Percentiles rank a stretch among this genome's conserved stretches.
Evolutionary conservation across 2,797 vertebrate genomes (phyloP).

Genomic region (Enteromius afrohamiltoni): DNA sequence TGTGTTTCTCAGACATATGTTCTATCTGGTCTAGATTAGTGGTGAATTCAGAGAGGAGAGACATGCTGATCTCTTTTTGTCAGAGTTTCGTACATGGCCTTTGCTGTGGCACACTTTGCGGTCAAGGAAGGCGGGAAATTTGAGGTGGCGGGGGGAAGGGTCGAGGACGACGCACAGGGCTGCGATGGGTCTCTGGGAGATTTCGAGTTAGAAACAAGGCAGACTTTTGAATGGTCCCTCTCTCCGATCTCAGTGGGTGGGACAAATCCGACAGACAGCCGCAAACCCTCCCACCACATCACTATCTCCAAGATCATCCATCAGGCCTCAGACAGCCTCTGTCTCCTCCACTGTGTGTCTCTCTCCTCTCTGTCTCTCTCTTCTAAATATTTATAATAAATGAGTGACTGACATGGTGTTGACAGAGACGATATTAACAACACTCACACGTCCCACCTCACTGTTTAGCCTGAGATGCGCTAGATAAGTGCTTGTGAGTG

Average conservation of each 20-base stretch:
- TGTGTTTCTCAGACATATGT: not conserved
- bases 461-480: constrained; percentile 47
- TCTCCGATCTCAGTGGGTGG: constrained; percentile 41
- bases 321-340: constrained; percentile 15
- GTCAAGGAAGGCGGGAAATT: constrained; percentile 15
- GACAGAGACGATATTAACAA: constrained; percentile 46
- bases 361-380: constrained; percentile 32
- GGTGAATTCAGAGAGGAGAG: constrained; percentile 21
- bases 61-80: constrained; percentile 32
- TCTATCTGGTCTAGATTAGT: constrained; percentile 40
- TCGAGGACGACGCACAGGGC: not conserved
- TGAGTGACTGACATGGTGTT: constrained; percentile 51
- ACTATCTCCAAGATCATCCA: constrained; percentile 38
- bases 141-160: constrained; percentile 13
- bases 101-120: constrained; percentile 37
- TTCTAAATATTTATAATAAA: constrained; percentile 58
- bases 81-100: constrained; percentile 18
- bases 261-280: constrained; percentile 27
- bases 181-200: not conserved
- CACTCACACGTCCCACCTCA: constrained; percentile 47
- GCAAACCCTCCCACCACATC: constrained; percentile 19
- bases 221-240: not conserved
- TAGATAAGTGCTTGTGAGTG: constrained; percentile 42
- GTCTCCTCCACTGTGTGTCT: constrained; percentile 11
- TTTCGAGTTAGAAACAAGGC: not conserved